phyloP scores from a whole-genome alignment of 2,113 vertebrate species.

The Triplophysa dalaica region DNA sequence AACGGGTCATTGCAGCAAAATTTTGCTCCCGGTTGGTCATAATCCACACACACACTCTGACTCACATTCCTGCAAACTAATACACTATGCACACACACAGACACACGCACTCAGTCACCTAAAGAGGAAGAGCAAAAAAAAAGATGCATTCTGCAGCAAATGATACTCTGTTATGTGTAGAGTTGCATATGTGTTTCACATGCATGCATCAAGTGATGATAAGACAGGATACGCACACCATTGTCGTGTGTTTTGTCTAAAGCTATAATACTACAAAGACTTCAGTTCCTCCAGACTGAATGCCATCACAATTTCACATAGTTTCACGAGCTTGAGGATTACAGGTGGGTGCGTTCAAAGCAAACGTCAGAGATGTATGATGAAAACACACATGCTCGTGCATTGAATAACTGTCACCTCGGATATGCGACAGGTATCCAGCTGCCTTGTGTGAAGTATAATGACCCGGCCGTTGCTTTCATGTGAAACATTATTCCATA shows the following conservation, averaged over 20 bases:
- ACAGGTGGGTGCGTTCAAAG: constrained; percentile 16
- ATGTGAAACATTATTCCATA: not conserved
- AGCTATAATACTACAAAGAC: not conserved
- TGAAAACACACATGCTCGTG: constrained; percentile 25
- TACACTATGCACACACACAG: not conserved
- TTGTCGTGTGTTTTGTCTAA: not conserved
- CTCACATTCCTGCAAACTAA: constrained; percentile 35
- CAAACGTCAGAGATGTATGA: constrained; percentile 28
- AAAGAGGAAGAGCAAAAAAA: not conserved
- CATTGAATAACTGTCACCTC: not conserved
- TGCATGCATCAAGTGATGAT: not conserved
- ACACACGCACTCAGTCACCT: constrained; percentile 17
- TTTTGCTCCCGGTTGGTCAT: constrained; percentile 28
- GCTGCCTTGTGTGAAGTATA: not conserved
- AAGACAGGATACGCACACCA: not conserved
- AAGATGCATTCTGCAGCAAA: not conserved
- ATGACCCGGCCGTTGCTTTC: not conserved
- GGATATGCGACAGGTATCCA: constrained; percentile 14
- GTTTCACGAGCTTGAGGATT: not conserved
- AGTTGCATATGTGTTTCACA: not conserved
- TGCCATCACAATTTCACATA: too few relatives aligned
- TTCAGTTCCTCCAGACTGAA: not conserved
- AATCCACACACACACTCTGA: constrained; percentile 38
- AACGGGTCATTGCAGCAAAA: constrained; percentile 47
- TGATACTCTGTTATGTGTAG: not conserved